Conservation (phyloP, 2,797 vertebrate species). For the Galagoides demidoff region DNA sequence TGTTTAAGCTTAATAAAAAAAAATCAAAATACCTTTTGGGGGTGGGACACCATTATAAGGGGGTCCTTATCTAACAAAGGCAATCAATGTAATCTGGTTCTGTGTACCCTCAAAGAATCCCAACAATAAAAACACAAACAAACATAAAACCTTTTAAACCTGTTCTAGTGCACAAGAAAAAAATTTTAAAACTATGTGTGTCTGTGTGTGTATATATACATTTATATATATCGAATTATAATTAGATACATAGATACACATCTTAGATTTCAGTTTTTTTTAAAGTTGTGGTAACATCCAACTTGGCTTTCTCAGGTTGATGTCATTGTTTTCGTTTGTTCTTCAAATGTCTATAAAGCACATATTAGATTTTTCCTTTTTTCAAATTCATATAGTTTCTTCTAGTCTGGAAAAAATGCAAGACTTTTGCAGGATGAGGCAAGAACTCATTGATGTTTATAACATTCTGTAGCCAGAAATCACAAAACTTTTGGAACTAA, state of each 20-base stretch:
- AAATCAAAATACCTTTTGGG: constrained; percentile 24
- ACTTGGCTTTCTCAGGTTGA: constrained; percentile 56
- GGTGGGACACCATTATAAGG: too few relatives aligned
- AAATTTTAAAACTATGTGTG: background rate
- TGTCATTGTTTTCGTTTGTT: constrained; percentile 48
- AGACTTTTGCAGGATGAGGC: background rate
- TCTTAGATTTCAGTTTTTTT: constrained; percentile 59
- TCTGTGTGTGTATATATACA: background rate
- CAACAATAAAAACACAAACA: too few relatives aligned
- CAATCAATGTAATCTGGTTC: too few relatives aligned
- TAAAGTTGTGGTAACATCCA: constrained; percentile 43
- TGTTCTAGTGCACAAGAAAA: constrained; percentile 17
- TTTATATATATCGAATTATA: background rate
- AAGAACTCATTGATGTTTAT: background rate
- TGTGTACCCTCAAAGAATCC: too few relatives aligned
- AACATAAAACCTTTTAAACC: background rate
- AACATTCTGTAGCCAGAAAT: background rate
- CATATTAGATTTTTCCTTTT: background rate
- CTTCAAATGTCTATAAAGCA: constrained; percentile 63
- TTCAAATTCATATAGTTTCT: background rate
- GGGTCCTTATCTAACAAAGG: too few relatives aligned
- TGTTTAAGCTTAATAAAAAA: constrained; percentile 81
- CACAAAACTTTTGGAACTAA: background rate
- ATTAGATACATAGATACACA: background rate
- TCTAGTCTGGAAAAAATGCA: background rate